Conservation (phyloP, 2,797 vertebrate genomes). For the Ptychobarbus kaznakovi region DNA sequence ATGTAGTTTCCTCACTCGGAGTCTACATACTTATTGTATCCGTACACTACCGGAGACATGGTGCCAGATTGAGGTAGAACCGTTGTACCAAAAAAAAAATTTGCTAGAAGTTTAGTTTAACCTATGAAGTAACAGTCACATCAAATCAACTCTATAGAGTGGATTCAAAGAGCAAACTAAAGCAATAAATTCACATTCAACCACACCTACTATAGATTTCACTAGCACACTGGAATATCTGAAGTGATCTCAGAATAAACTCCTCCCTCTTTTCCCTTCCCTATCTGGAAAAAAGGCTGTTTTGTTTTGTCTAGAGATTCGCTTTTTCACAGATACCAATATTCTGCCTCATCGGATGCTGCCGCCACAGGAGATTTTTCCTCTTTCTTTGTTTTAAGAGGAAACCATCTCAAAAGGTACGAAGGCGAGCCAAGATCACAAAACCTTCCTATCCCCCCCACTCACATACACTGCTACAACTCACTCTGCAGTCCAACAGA, state of each 20-base stretch:
- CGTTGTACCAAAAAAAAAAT: conserved; percentile 80
- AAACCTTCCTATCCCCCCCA: conserved; percentile 35
- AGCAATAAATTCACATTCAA: conserved; percentile 72
- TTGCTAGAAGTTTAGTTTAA: conserved; percentile 78
- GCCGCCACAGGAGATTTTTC: conserved; percentile 58
- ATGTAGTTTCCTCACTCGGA: conserved; percentile 66
- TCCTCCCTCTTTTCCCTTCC: conserved; percentile 64
- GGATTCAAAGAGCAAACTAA: conserved; percentile 62
- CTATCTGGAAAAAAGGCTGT: conserved; percentile 69
- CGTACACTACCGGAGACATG: conserved; percentile 71
- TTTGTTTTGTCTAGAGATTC: conserved; percentile 34
- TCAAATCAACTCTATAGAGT: conserved; percentile 74
- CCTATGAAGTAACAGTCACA: conserved; percentile 83
- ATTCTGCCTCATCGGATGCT: conserved; percentile 67
- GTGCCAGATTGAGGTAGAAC: conserved; percentile 84
- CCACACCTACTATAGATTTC: conserved; percentile 72
- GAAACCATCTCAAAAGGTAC: conserved; percentile 55
- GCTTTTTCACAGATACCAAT: conserved; percentile 69
- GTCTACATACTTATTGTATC: conserved; percentile 67
- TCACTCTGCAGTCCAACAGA: conserved; percentile 33
- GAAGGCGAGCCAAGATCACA: conserved; percentile 58
- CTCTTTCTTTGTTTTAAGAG: conserved; percentile 56
- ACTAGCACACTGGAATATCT: conserved; percentile 71
- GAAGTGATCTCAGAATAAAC: conserved; percentile 66
- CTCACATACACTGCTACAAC: neutral